These are phyloP conservation scores for Alviniconcha strummeri DNA, from an alignment of 2,888 invertebrate species.

Conservation along the genomic window DNA sequence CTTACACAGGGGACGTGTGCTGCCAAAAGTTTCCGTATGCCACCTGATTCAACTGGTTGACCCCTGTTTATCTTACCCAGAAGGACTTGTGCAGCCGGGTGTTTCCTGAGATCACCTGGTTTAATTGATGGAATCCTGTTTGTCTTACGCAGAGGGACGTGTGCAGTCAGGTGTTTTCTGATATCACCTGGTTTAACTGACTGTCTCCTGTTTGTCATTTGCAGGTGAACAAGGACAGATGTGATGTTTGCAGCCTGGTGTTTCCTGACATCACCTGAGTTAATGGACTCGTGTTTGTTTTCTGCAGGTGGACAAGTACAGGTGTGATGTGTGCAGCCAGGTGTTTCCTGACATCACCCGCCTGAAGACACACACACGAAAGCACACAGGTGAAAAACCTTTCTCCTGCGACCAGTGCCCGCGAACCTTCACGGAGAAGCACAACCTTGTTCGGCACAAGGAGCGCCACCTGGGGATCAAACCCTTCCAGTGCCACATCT, in stretches of 20 bases:
- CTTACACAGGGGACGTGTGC: no score
- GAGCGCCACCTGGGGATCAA: constrained; percentile 38
- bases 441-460: constrained; percentile 37
- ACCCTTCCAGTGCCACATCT: constrained; percentile 38
- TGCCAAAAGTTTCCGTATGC: no score
- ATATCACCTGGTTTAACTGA: no score
- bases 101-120: no score
- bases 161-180: no score
- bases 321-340: constrained; percentile 34
- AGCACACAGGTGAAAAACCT: constrained; percentile 43
- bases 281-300: not conserved
- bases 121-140: no score
- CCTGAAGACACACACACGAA: constrained; percentile 38
- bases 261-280: no score
- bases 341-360: constrained; percentile 34
- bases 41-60: no score
- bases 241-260: constrained; percentile 32
- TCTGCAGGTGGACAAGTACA: constrained; percentile 10
- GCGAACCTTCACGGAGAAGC: constrained; percentile 34
- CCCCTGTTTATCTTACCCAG: no score
- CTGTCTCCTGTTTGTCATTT: not conserved
- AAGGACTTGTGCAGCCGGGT: no score
- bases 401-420: constrained; percentile 39
- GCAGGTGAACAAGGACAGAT: constrained; percentile 11
- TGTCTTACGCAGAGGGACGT: no score